Conservation (phyloP, 2,888 invertebrate species). For the Dryobota labecula region DNA sequence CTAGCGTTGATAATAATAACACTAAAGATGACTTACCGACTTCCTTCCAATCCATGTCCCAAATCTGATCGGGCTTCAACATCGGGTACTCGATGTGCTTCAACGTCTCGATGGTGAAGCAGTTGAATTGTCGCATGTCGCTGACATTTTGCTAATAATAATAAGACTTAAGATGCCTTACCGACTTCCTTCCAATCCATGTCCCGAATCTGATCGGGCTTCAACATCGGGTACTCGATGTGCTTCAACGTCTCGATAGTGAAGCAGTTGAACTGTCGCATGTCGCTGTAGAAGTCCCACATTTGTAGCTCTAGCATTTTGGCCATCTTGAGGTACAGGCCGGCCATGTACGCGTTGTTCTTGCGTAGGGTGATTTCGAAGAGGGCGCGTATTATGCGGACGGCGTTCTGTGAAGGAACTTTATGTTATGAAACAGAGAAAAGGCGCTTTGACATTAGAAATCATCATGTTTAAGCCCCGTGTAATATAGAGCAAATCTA, state of each 20-base stretch:
- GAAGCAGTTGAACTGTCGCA: slow-evolving; percentile 95
- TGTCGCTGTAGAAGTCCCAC: slow-evolving; percentile 96
- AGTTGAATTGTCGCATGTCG: slow-evolving; percentile 84
- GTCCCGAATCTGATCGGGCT: slow-evolving; percentile 94
- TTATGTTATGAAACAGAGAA: background rate
- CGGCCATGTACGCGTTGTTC: slow-evolving; percentile 97
- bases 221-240: slow-evolving; percentile 94
- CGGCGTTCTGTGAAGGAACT: slow-evolving; percentile 93
- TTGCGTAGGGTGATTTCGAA: slow-evolving; percentile 98
- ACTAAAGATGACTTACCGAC: background rate
- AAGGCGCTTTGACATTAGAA: no score
- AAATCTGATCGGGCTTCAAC: slow-evolving; percentile 93
- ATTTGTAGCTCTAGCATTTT: slow-evolving; percentile 98
- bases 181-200: slow-evolving; percentile 97
- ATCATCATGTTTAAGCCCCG: no score
- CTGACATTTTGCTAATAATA: slow-evolving; percentile 91
- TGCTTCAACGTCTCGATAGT: slow-evolving; percentile 95
- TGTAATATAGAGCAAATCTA: no score
- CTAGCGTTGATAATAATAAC: slow-evolving; percentile 89
- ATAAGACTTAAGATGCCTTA: slow-evolving; percentile 68
- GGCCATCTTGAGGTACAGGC: slow-evolving; percentile 95
- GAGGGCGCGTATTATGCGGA: slow-evolving; percentile 96
- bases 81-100: slow-evolving; percentile 95
- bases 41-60: no score
- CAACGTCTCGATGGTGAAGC: no score